phyloP scores from a whole-genome alignment of 2,888 invertebrate species.

The Harpalus rufipes region DNA sequence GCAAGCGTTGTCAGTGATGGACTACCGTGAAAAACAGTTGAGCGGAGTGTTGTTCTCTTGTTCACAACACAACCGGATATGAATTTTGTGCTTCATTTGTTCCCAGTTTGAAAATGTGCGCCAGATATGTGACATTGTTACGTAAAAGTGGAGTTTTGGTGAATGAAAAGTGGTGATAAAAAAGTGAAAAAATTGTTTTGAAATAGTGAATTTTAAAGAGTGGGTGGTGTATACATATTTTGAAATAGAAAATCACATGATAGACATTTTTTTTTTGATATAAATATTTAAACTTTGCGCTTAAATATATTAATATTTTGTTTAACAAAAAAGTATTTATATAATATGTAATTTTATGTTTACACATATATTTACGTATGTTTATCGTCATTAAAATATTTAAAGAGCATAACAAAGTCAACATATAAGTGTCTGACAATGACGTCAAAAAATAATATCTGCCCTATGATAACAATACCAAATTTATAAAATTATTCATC shows the following conservation, averaged over 20 bases:
- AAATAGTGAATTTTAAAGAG: too few relatives aligned
- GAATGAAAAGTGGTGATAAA: neutral
- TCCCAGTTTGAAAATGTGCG: conserved; percentile 24
- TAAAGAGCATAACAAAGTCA: neutral
- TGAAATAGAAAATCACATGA: too few relatives aligned
- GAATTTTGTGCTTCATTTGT: conserved; percentile 40
- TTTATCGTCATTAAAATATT: too few relatives aligned
- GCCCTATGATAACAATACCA: conserved; percentile 21
- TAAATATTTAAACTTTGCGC: too few relatives aligned
- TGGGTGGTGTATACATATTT: too few relatives aligned
- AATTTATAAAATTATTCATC: conserved; percentile 26
- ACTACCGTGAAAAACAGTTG: conserved; percentile 53
- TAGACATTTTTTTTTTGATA: too few relatives aligned
- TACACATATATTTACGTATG: too few relatives aligned
- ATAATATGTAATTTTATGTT: too few relatives aligned
- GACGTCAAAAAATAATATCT: conserved; percentile 36
- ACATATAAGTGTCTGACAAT: neutral
- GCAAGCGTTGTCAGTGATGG: conserved; percentile 38
- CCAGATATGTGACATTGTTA: conserved; percentile 16
- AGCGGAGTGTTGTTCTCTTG: conserved; percentile 25
- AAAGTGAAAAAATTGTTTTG: too few relatives aligned
- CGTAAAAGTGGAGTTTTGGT: neutral
- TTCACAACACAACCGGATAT: conserved; percentile 34
- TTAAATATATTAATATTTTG: too few relatives aligned
- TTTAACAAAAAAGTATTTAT: too few relatives aligned